phyloP scores from a whole-genome alignment of 1,140 invertebrate genomes.

The Drosophila arizonae region DNA sequence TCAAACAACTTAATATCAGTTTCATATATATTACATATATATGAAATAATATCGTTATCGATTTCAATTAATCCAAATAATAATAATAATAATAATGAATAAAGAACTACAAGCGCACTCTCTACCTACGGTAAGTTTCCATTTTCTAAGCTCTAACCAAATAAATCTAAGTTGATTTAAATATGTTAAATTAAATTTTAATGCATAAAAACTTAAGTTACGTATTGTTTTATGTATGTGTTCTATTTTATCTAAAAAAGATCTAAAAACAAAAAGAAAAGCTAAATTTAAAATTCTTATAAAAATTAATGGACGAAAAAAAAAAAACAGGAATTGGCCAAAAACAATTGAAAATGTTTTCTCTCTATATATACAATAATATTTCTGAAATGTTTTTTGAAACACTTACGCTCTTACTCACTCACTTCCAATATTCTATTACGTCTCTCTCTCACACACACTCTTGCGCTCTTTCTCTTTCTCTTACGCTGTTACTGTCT shows the following conservation, averaged over 20 bases:
- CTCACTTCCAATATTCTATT: constrained; percentile 31
- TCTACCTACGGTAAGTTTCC: constrained; percentile 71
- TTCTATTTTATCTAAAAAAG: constrained; percentile 39
- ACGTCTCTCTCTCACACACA: constrained; percentile 2
- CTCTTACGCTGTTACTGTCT: constrained; percentile 48
- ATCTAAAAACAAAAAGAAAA: constrained; percentile 22
- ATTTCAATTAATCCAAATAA: constrained; percentile 28
- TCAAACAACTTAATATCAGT: constrained; percentile 37
- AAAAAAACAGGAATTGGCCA: constrained; percentile 82
- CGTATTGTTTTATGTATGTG: constrained; percentile 57
- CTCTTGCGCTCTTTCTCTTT: constrained; percentile 37
- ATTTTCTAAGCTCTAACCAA: constrained; percentile 75
- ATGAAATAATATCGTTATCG: constrained; percentile 8
- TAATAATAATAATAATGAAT: constrained; percentile 33
- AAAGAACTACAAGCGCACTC: constrained; percentile 69
- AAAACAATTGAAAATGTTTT: constrained; percentile 72
- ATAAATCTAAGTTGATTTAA: constrained; percentile 29
- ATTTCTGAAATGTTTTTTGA: constrained; percentile 30
- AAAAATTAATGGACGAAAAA: constrained; percentile 55
- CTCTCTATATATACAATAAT: constrained; percentile 34
- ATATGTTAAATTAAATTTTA: constrained; percentile 30
- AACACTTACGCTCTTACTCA: constrained; percentile 61
- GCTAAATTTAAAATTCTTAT: constrained; percentile 69
- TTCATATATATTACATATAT: constrained; percentile 9
- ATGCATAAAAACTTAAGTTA: constrained; percentile 58